Percentiles rank a stretch among this genome's conserved stretches.
These are phyloP conservation scores for Nesidiocoris tenuis DNA, from an alignment of 2,888 invertebrate genomes.

Conservation along the genomic window DNA sequence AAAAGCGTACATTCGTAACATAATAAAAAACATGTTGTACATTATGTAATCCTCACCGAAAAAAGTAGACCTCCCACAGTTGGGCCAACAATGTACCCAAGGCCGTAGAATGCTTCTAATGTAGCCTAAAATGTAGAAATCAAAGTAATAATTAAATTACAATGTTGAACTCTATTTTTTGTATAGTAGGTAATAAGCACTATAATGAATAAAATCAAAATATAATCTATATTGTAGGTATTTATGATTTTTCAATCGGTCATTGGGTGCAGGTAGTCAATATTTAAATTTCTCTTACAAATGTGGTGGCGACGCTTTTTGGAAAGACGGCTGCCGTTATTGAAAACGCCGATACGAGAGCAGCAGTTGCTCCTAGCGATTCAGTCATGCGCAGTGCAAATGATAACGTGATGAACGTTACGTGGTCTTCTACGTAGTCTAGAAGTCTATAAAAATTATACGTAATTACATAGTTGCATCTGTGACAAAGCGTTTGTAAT, in stretches of 20 bases:
- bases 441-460: slow-evolving; percentile 51
- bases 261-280: no score
- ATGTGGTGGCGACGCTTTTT: slow-evolving; percentile 57
- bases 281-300: no score
- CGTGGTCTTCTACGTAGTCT: slow-evolving; percentile 51
- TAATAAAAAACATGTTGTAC: no score
- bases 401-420: slow-evolving; percentile 55
- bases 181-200: not conserved
- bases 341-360: slow-evolving; percentile 57
- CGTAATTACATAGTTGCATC: no score
- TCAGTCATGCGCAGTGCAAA: slow-evolving; percentile 57
- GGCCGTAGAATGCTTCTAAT: slow-evolving; percentile 55
- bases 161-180: no score
- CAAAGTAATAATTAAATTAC: no score
- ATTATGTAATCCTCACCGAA: slow-evolving; percentile 51
- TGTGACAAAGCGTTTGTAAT: no score
- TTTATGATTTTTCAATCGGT: no score
- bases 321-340: slow-evolving; percentile 58
- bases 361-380: slow-evolving; percentile 55
- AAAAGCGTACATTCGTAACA: no score
- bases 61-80: slow-evolving; percentile 54
- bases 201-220: not conserved
- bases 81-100: slow-evolving; percentile 56
- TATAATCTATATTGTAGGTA: not conserved
- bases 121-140: slow-evolving; percentile 53